phyloP scores from a whole-genome alignment of 2,113 vertebrate genomes.

The Merops nubicus region DNA sequence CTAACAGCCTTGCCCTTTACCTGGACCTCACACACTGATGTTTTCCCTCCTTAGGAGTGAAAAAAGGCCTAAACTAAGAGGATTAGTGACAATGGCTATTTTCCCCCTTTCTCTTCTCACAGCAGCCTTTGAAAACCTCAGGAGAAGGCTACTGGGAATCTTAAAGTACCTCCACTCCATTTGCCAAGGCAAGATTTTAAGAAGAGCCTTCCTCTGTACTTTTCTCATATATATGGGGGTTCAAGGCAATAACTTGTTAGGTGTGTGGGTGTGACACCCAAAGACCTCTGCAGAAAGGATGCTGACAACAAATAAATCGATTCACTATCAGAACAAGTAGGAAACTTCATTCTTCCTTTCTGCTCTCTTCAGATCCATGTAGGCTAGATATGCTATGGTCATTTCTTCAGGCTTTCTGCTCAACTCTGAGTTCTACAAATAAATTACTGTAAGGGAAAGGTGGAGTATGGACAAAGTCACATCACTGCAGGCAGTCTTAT shows the following conservation, averaged over 20 bases:
- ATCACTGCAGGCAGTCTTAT: not conserved
- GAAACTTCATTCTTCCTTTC: not conserved
- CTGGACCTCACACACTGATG: not conserved
- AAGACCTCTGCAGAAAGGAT: not conserved
- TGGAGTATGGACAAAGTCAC: not conserved
- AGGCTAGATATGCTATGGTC: not conserved
- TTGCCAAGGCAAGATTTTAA: not conserved
- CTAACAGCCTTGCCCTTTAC: not conserved
- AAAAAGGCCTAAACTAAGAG: not conserved
- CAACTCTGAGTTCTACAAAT: not conserved
- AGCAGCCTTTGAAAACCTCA: not conserved
- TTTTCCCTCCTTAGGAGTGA: not conserved
- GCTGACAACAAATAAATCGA: not conserved
- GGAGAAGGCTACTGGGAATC: not conserved
- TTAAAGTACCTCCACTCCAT: not conserved
- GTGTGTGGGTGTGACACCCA: not conserved
- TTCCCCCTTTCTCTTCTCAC: not conserved
- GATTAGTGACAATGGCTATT: not conserved
- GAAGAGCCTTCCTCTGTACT: not conserved
- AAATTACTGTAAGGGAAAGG: not conserved
- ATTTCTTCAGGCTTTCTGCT: not conserved
- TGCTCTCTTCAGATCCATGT: not conserved
- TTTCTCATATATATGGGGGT: not conserved
- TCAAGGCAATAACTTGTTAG: not conserved
- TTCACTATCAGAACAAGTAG: not conserved